Conservation (phyloP, 2,888 invertebrate species). For the Pyralis farinalis region DNA sequence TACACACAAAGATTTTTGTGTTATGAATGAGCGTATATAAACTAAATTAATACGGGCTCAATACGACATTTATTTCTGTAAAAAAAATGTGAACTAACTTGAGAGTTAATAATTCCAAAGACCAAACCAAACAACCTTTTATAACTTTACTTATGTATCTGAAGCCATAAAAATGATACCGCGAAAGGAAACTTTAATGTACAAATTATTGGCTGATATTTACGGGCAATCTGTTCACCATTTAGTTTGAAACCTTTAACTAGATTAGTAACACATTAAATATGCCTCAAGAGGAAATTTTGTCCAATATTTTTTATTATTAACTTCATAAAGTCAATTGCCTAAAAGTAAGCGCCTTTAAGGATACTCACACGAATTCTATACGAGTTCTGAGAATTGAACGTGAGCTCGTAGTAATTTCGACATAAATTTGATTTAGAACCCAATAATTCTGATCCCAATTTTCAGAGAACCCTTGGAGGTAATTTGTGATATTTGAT, state of each 20-base stretch:
- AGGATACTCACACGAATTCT: not conserved
- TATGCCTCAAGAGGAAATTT: not conserved
- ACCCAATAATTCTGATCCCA: not conserved
- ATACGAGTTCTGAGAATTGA: not conserved
- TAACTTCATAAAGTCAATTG: conserved; percentile 2
- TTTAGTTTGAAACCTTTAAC: not conserved
- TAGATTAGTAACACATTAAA: not conserved
- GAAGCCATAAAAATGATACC: not conserved
- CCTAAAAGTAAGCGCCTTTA: conserved; percentile 1
- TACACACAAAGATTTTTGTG: too few species aligned
- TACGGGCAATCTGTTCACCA: not conserved
- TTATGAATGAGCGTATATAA: too few species aligned
- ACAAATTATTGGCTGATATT: not conserved
- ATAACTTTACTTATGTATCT: not conserved
- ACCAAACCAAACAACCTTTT: not conserved
- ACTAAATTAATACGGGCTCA: too few species aligned
- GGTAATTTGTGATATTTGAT: conserved; percentile 1
- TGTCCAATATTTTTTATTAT: conserved; percentile 1
- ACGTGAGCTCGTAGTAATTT: not conserved
- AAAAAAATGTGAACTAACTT: too few species aligned
- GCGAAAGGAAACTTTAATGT: not conserved
- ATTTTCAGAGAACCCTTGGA: not conserved
- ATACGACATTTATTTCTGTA: too few species aligned
- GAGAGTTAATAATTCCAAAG: too few species aligned
- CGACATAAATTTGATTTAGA: not conserved